Evolutionary conservation across 2,113 vertebrate genomes (phyloP), one percentile per base, ranked within the genome.

Genomic region (Sinocyclocheilus grahami): DNA sequence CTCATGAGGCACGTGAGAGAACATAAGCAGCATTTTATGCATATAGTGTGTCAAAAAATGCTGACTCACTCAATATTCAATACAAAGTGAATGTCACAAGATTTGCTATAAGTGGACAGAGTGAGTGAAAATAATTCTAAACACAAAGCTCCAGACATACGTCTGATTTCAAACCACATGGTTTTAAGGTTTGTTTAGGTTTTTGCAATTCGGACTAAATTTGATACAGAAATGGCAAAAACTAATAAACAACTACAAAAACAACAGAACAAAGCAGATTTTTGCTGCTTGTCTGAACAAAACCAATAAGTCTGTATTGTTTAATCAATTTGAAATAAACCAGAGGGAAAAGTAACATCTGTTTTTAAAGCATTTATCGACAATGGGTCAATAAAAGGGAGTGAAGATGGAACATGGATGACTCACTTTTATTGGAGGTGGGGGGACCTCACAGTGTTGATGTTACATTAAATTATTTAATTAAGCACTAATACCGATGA

Each of bases 341-440:
- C 24, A 3, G 42, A 48, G 74, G 48, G 74, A 76, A 76, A 72
- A 75, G 20, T 7, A 75, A 27, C 74, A 76, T 46, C 6, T 76
- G 42, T 76, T 76, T 51, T 51, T 51, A 27, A 76, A 76, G 22
- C 42, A 27, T 6, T 75, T 75, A 75, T 51, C n/a, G 39, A 75
- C 39, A 75, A 14, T 3, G 12, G 22, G 12, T 48, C 39, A 48
- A 24, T 48, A 48, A 48, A 48, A 48, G 39, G 39, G 39, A 75
- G 72, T 24, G 71, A 46, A 24, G 37, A n/a, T 46, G 22, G 20
- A 75, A 75, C 42, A 75, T 48, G 37, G 69, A 75, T 60, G 55
- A 60, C 55, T 60, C 20, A 7, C 55, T 60, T 62, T 62, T n/a
- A n/a, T 62, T n/a, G 58, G 53, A 9, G 58, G 22, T 22, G 55